Base-by-base conservation (phyloP, 2,888 invertebrate species). In the Clostera curtula region DNA sequence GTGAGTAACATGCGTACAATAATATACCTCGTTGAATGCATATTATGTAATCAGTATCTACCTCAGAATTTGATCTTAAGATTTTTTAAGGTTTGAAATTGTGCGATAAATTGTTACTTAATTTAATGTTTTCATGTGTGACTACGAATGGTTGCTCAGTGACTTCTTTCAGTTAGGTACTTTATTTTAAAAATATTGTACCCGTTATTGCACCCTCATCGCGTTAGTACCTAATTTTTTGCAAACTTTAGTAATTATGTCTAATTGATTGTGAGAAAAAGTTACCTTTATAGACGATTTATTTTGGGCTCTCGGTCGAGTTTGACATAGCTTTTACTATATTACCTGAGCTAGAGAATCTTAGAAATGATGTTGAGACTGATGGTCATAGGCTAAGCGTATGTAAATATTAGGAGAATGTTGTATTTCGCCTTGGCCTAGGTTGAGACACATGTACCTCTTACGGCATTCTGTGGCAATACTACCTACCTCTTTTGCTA, bases 401-500 rank as follows among this genome's bases (percentile, higher is more conserved):
- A 71, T 83, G 82, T 83, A 83, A 77, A 83, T 83, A 82, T 64
- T 83, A 82, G 80, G 79, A 71, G 82, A 79, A 79, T 79, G 65
- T 79, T 72, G 65, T 74, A 69, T 59, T 65, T 61, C 56, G 82
- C 82, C 82, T 70, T 73, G 80, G 70, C 82, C 83, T 77, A 76
- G 73, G 79, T 79, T 72, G 75, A 80, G 52, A 79, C 82, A 73
- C 52, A 55, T 57, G 58, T 64, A 43, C 35, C n/a, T n/a, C n/a
- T n/a, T 58, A 54, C 46, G 55, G 55, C 58, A 66, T 67, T 67
- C 53, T 68, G 77, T 80, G 80, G 82, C 82, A 80, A 77, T 75
- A 64, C 55, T 64, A 65, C n/a, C n/a, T n/a, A n/a, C 58, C 59
- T 64, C 59, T 57, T 36, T 57, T 56, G 13, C 22, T 54, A 42